Base-by-base conservation (phyloP, 2,888 invertebrate species). In the Sicus ferrugineus region DNA sequence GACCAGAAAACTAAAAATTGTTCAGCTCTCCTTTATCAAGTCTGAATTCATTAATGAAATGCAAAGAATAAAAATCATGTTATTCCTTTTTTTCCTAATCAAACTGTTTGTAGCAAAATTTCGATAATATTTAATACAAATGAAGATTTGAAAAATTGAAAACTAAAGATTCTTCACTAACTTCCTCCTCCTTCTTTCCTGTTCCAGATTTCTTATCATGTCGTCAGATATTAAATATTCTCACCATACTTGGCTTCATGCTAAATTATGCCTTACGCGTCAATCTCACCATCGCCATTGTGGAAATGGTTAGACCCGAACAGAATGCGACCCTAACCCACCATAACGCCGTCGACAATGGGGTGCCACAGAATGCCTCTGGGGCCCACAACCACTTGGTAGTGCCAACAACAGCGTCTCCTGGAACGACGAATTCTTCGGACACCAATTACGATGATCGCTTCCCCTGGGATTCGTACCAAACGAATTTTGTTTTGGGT, bases 231-330 rank as follows among this genome's bases (percentile, higher is more conserved):
- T 85, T 94, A 76, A 93, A 93, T 86, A 87, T 93, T 70, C 92
- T 95, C 91, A 94, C 94, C 68, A 91, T 94, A 75, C 87, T 93
- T 73, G 94, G 94, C 72, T 95, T 95, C 86, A 94, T 95, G 93
- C 88, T 94, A 87, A 94, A 95, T 87, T 95, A 95, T 88, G 94
- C 94, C 85, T 86, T 95, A 38, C 88, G 95, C 64, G 94, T 95
- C 68, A 95, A 95, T 86, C 88, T 95, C 67, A 94, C 94, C 71
- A 93, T 95, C 74, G 93, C 94, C 72, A 92, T 95, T 75, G 93
- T 95, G 54, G 92, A 91, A 77, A 95, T 95, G 95, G 89, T 93
- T 1, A 71, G 74, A 52, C 79, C 77, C 28, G 79, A 78, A 71
- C 73, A n/a, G 7, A 52, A 52, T 19, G 23, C 9, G n/a, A 70